Base-by-base conservation (phyloP, 2,113 vertebrate species). In the Eulemur macaco region DNA sequence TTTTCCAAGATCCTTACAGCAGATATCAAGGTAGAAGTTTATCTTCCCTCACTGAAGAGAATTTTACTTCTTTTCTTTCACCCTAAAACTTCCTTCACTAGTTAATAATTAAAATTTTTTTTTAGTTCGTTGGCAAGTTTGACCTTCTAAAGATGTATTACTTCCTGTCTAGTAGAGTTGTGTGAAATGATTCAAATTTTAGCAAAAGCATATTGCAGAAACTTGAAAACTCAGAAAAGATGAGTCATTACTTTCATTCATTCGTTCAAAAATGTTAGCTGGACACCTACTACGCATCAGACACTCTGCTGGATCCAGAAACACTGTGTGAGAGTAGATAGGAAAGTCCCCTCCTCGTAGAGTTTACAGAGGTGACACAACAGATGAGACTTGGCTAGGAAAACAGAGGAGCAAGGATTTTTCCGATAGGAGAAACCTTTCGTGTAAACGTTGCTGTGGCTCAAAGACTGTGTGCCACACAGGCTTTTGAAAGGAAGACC, bases 191-290 rank as follows among this genome's bases (percentile, higher is more conserved):
- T 69, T 96, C 45, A 87, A 95, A 81, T 81, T 85, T 25, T 5
- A 94, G 63, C 54, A 54, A 84, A 80, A 89, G 45, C 95, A 56
- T 91, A 29, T 74, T 74, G 37, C 21, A 89, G 73, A 89, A 83
- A 94, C 39, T 54, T 83, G 34, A n/a, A 83, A 94, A 89, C 20
- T 71, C 76, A 60, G 20, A 60, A 63, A 84, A 47, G 3, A 91
- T 52, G 71, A 91, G 42, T 74, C 50, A 74, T 80, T 54, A 54
- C n/a, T 86, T 73, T 58, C 27, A 74, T 85, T 76, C 31, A 97
- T 77, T 93, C 56, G 58, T 63, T 63, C 27, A 29, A 81, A 45
- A 64, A 11, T 11, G 1, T 71, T 89, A 11, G 81, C 29, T 42
- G 29, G 39, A 66, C 12, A 50, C 9, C 74, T 68, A 25, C 21